Evolutionary conservation across 2,888 invertebrate species (phyloP).

Genomic region (Oligia fasciuncula): DNA sequence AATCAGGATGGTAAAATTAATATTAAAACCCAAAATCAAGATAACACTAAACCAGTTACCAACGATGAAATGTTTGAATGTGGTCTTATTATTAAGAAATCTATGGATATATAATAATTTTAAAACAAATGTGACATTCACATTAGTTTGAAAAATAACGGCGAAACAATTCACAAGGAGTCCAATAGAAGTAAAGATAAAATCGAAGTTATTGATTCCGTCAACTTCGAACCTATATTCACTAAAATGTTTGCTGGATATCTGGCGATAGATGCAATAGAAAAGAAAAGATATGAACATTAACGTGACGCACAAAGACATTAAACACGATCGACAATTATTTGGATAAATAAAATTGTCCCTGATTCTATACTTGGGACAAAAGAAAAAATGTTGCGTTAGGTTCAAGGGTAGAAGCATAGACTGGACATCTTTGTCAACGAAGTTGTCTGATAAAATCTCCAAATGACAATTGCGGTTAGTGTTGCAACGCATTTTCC

Average conservation of each 20-base stretch:
- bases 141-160: background rate
- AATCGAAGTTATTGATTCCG: background rate
- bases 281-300: constrained; percentile 1
- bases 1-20: background rate
- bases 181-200: background rate
- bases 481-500: background rate
- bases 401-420: constrained; percentile 29
- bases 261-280: background rate
- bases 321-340: background rate
- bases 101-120: constrained; percentile 12
- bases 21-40: background rate
- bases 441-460: background rate
- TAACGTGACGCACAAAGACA: constrained; percentile 6
- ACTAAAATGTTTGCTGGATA: background rate
- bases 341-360: constrained; percentile 12
- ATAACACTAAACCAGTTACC: constrained; percentile 28
- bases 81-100: constrained; percentile 14
- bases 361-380: constrained; percentile 19
- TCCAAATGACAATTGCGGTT: too few relatives aligned
- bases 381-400: constrained; percentile 1
- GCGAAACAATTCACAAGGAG: background rate
- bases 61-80: constrained; percentile 10
- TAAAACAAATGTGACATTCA: constrained; percentile 12
- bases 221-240: background rate
- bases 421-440: constrained; percentile 27